Conservation (phyloP, 2,888 invertebrate genomes). For the Chrysopilus asiliformis region DNA sequence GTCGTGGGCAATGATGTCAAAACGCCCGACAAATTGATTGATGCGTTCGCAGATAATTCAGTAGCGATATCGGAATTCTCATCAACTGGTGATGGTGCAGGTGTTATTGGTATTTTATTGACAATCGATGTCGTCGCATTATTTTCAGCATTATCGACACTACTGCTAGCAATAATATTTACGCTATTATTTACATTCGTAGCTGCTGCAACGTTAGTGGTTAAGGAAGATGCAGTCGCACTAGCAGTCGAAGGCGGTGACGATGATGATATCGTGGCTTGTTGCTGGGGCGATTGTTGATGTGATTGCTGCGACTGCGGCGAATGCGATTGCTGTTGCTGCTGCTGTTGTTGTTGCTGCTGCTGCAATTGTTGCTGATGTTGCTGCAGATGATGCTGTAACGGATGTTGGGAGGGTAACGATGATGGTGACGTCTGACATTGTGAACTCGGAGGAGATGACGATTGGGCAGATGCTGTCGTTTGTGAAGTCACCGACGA, state of each 20-base stretch:
- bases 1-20: no score
- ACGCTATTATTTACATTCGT: slow-evolving; percentile 8
- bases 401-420: slow-evolving; percentile 35
- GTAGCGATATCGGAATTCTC: no score
- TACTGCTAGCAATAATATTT: slow-evolving; percentile 5
- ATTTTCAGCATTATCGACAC: slow-evolving; percentile 6
- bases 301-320: slow-evolving; percentile 18
- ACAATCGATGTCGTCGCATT: neutral
- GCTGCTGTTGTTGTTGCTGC: slow-evolving; percentile 22
- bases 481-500: slow-evolving; percentile 22
- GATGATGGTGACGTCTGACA: slow-evolving; percentile 10
- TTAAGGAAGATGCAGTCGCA: slow-evolving; percentile 8
- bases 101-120: neutral
- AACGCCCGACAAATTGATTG: no score
- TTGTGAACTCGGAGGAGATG: slow-evolving; percentile 9
- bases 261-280: slow-evolving; percentile 13
- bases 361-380: slow-evolving; percentile 12
- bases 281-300: slow-evolving; percentile 1
- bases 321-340: slow-evolving; percentile 24
- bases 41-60: no score
- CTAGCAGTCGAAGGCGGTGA: slow-evolving; percentile 5
- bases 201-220: slow-evolving; percentile 9
- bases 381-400: slow-evolving; percentile 24
- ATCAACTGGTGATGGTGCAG: neutral
- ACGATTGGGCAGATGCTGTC: slow-evolving; percentile 11